Conservation (phyloP, 2,888 invertebrate genomes). For the Augochlorella aurata region DNA sequence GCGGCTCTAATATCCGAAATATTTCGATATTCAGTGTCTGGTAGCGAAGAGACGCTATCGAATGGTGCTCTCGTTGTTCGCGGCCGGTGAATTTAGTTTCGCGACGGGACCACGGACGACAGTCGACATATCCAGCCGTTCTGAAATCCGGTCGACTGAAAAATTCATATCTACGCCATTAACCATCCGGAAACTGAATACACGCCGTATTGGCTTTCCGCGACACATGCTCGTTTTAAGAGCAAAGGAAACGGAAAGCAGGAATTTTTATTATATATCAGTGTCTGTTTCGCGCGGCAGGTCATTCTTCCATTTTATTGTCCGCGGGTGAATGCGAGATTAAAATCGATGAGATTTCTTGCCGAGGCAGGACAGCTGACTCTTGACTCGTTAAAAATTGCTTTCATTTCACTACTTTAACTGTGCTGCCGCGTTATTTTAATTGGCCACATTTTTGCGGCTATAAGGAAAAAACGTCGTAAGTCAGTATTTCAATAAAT, state of each 20-base stretch:
- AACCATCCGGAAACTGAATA: constrained; percentile 55
- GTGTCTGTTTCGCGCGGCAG: neutral
- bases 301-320: neutral
- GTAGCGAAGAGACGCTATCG: neutral
- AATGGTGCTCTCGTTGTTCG: constrained; percentile 17
- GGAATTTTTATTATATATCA: constrained; percentile 10
- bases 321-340: neutral
- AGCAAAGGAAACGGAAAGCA: constrained; percentile 24
- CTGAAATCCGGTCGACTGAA: constrained; percentile 48
- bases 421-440: too few relatives aligned
- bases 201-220: constrained; percentile 38
- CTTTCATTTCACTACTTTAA: neutral
- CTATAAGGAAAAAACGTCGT: too few relatives aligned
- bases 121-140: constrained; percentile 14
- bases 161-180: constrained; percentile 59
- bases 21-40: constrained; percentile 3
- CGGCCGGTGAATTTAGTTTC: constrained; percentile 10
- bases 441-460: too few relatives aligned
- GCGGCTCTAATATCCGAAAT: neutral
- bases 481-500: too few relatives aligned
- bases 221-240: constrained; percentile 27
- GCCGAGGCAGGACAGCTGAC: neutral
- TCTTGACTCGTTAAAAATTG: neutral
- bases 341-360: constrained; percentile 1
- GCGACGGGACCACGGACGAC: constrained; percentile 16